Conservation (phyloP, 1,140 invertebrate species). For the Aphelinus atriplicis region DNA sequence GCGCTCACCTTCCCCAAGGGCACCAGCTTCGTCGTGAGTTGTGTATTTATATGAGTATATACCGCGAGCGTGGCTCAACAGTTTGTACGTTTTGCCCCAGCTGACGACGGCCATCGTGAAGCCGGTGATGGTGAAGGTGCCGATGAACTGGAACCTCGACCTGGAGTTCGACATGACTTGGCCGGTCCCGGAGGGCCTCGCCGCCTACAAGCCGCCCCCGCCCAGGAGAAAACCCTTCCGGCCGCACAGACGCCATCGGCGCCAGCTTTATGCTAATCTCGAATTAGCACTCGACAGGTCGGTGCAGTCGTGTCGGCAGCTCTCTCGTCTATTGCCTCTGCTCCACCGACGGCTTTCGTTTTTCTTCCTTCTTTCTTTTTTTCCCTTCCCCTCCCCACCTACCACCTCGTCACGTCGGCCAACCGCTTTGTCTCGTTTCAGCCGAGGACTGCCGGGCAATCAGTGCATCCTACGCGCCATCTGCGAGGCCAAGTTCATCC, state of each 20-base stretch:
- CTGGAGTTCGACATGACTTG: constrained; percentile 61
- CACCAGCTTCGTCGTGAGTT: constrained; percentile 69
- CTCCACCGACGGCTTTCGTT: no score
- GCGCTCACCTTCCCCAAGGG: constrained; percentile 69
- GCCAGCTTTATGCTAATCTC: constrained; percentile 60
- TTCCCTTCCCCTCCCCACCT: no score
- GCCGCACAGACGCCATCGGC: constrained; percentile 53
- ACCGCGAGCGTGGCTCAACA: not conserved
- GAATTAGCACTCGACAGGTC: constrained; percentile 60
- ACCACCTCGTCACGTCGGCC: no score
- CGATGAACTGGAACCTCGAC: constrained; percentile 55
- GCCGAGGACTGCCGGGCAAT: constrained; percentile 72
- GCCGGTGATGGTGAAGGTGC: constrained; percentile 53
- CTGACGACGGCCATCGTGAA: constrained; percentile 54
- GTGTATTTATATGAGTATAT: not conserved
- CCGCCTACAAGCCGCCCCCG: constrained; percentile 8
- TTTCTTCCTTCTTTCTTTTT: no score
- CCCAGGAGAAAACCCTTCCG: not conserved
- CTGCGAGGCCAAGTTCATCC: constrained; percentile 72
- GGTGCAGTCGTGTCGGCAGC: not conserved
- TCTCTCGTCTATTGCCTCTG: no score
- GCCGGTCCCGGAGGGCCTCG: constrained; percentile 54
- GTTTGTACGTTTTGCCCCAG: constrained; percentile 38
- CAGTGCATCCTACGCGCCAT: constrained; percentile 74
- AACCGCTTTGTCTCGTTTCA: constrained; percentile 51